These are phyloP conservation scores for Heliconius hermathena DNA, from an alignment of 1,140 invertebrate genomes.

Conservation along the genomic window DNA sequence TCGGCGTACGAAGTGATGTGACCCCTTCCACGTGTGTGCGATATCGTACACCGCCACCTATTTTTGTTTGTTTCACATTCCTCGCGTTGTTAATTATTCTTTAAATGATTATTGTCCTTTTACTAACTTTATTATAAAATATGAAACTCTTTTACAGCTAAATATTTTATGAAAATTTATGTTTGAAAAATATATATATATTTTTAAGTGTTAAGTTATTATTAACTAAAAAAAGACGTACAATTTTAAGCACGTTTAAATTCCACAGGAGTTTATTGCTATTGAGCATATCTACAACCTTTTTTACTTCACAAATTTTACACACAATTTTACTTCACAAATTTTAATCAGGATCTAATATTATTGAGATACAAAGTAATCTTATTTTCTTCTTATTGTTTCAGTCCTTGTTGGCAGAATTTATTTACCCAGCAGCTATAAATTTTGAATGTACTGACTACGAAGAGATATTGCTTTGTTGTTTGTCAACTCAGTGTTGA, in stretches of 20 bases:
- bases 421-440: neutral
- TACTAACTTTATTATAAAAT: neutral
- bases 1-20: constrained; percentile 5
- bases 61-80: neutral
- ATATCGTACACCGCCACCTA: constrained; percentile 1
- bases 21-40: neutral
- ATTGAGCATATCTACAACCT: too few relatives aligned
- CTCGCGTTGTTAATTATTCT: neutral
- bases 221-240: too few relatives aligned
- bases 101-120: neutral
- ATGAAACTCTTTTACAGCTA: neutral
- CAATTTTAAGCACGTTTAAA: too few relatives aligned
- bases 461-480: constrained; percentile 3
- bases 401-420: neutral
- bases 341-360: neutral
- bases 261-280: too few relatives aligned
- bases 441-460: neutral
- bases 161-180: too few relatives aligned
- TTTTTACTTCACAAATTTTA: too few relatives aligned
- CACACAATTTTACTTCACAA: too few relatives aligned
- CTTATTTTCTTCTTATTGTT: neutral
- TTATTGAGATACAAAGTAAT: neutral
- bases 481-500: constrained; percentile 16
- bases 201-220: too few relatives aligned
- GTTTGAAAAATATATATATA: too few relatives aligned